Base-by-base conservation (phyloP, 2,113 vertebrate species). In the Planiliza haematocheilus region DNA sequence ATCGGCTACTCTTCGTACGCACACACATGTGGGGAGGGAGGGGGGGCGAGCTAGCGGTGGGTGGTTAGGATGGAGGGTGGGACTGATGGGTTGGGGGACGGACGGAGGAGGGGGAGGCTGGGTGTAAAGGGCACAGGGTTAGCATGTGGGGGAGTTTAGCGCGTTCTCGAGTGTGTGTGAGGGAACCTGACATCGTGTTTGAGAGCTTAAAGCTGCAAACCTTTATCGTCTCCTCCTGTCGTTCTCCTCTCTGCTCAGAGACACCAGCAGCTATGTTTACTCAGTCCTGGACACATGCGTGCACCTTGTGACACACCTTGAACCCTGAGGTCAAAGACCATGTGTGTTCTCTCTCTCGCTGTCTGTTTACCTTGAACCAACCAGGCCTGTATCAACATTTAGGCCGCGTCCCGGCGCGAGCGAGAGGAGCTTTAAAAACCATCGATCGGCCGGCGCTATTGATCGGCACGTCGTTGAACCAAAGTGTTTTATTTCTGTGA, bases 1-100 rank as follows among this genome's bases (percentile, higher is more conserved):
- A 90, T 90, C 74, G 83, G 84, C 81, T 91, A 86, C 78, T 82
- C 83, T 66, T 74, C 74, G 69, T 36, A 70, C 68, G 64, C 67
- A 74, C 79, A 61, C 51, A 67, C 2, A 4, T 10, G 16, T 46
- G 10, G 34, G 34, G 24, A 13, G 11, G 61, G 39, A 52, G 0
- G 13, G 64, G 64, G 17, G 73, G 55, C 6, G 30, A 50, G 57
- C 48, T 21, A 59, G 43, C 4, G 7, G 75, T 65, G 65, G 63
- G 78, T 46, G 84, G 72, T 52, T 45, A 45, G 41, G 57, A 59
- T 17, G 38, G 72, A 53, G 16, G 66, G 68, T 46, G 60, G 76
- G 65, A 77, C 18, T 39, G 84, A 53, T 56, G 57, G 57, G 68
- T 56, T 85, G 81, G 71, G 69, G 77, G 72, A 17, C 77, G 46